These are phyloP conservation scores for Periphyllus acericola DNA, from an alignment of 2,888 invertebrate genomes.

Conservation along the genomic window DNA sequence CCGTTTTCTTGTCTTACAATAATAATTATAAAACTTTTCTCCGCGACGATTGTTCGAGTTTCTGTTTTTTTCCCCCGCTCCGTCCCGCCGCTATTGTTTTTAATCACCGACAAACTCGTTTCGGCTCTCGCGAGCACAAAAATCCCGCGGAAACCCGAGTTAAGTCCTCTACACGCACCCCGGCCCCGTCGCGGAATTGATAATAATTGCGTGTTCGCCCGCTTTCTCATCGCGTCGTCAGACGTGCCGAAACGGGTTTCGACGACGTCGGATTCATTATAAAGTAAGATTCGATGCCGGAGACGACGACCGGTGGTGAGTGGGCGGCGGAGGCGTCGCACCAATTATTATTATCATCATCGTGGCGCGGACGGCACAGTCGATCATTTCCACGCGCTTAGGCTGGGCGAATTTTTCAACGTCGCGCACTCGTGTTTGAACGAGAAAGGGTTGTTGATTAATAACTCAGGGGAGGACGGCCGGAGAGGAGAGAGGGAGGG, in stretches of 20 bases:
- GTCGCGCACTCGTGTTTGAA: constrained; percentile 14
- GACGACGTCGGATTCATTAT: constrained; percentile 41
- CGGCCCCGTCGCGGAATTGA: neutral
- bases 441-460: constrained; percentile 58
- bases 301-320: neutral
- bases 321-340: neutral
- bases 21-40: neutral
- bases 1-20: neutral
- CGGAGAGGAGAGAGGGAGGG: neutral
- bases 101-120: neutral
- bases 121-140: neutral
- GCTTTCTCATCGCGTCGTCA: neutral
- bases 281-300: neutral
- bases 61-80: neutral
- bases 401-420: constrained; percentile 41
- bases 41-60: neutral
- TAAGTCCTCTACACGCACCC: neutral
- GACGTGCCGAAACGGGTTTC: constrained; percentile 53
- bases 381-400: constrained; percentile 36
- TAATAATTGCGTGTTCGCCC: neutral
- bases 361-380: neutral
- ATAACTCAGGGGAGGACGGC: constrained; percentile 33
- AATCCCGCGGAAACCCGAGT: neutral
- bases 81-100: neutral
- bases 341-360: constrained; percentile 28